These are phyloP conservation scores for Phrynosoma platyrhinos DNA, from an alignment of 2,113 vertebrate species.

Conservation along the genomic window DNA sequence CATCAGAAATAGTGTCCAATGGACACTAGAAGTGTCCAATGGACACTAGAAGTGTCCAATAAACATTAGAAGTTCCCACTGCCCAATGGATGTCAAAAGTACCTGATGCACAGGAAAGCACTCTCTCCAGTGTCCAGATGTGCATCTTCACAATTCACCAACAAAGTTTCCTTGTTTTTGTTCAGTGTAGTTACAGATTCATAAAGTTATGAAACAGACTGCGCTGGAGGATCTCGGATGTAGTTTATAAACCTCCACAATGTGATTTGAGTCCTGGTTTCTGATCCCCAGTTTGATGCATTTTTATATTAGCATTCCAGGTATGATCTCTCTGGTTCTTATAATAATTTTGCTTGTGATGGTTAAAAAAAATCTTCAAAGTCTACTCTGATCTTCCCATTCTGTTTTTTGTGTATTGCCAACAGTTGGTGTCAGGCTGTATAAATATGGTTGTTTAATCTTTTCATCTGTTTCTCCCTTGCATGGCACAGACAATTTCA, in stretches of 20 bases:
- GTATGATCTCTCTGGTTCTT: not conserved
- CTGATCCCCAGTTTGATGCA: not conserved
- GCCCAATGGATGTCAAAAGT: too few relatives aligned
- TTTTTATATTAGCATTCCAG: not conserved
- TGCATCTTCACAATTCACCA: not conserved
- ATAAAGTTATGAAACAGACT: too few relatives aligned
- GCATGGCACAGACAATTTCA: not conserved
- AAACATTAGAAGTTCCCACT: too few relatives aligned
- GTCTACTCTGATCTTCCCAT: not conserved
- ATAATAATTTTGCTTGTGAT: constrained; percentile 10
- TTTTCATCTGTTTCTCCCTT: not conserved
- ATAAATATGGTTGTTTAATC: not conserved
- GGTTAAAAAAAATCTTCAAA: constrained; percentile 8
- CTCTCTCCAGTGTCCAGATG: too few relatives aligned
- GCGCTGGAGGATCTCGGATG: too few relatives aligned
- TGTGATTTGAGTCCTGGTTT: not conserved
- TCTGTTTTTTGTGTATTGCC: not conserved
- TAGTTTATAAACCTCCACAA: not conserved
- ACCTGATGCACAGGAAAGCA: too few relatives aligned
- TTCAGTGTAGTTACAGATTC: too few relatives aligned
- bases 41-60: too few relatives aligned
- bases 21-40: too few relatives aligned
- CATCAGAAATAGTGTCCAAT: too few relatives aligned
- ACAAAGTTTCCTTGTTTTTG: not conserved
- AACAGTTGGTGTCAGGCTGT: not conserved